phyloP scores from a whole-genome alignment of 2,113 vertebrate species.

The Catharus fuscescens region DNA sequence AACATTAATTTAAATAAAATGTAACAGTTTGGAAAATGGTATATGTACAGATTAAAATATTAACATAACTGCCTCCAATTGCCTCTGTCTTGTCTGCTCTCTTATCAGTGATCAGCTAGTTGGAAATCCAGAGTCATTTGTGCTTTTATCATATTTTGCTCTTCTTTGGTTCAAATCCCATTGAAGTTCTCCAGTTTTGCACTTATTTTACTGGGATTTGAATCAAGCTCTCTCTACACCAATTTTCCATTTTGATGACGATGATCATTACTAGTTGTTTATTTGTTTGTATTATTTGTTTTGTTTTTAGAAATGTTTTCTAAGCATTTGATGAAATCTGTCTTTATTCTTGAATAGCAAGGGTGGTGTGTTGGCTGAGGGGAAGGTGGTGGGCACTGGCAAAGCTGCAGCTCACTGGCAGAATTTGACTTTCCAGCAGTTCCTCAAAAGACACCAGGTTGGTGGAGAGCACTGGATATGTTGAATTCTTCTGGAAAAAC shows the following conservation, averaged over 20 bases:
- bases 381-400: neutral
- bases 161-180: neutral
- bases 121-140: neutral
- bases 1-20: conserved; percentile 84
- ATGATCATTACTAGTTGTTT: neutral
- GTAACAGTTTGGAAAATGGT: conserved; percentile 78
- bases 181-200: neutral
- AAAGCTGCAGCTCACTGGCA: neutral
- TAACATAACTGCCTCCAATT: conserved; percentile 71
- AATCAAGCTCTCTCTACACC: neutral
- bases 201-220: neutral
- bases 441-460: neutral
- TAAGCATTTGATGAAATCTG: neutral
- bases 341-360: neutral
- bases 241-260: neutral
- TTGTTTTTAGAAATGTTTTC: neutral
- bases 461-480: neutral
- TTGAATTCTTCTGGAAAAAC: neutral
- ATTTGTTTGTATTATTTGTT: no score
- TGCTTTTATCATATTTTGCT: neutral
- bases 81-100: neutral
- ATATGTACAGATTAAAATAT: conserved; percentile 89
- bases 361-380: neutral
- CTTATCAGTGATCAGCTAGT: neutral
- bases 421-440: rapidly evolving